A percentile compares a stretch with the other conserved stretches of the same genome.
Conservation (phyloP, 1,140 invertebrate genomes). For the Berghia stephanieae region DNA sequence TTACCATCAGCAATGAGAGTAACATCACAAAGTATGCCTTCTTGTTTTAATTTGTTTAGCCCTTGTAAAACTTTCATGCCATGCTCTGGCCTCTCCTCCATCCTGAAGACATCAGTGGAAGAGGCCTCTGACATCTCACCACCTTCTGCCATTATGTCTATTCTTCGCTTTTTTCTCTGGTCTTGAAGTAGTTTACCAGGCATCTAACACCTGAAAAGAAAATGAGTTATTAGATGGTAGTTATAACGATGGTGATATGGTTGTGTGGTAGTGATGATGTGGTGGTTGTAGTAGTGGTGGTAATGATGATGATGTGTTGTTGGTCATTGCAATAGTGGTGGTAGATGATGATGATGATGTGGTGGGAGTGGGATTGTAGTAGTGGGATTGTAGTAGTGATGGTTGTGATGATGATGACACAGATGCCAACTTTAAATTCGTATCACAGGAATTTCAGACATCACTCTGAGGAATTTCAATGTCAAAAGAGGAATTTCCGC, state of each 20-base stretch:
- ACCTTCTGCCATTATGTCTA: slow-evolving; percentile 40
- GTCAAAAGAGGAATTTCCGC: too few species aligned
- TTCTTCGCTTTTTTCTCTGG: slow-evolving; percentile 29
- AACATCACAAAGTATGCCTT: slow-evolving; percentile 66
- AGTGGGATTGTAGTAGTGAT: too few species aligned
- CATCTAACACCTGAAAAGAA: slow-evolving; percentile 36
- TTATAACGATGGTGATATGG: not conserved
- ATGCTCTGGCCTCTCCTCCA: slow-evolving; percentile 64
- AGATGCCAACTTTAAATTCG: too few species aligned
- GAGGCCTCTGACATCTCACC: slow-evolving; percentile 36
- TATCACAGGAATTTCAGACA: too few species aligned
- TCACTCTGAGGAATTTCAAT: too few species aligned
- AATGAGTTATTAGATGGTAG: not conserved
- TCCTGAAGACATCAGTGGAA: slow-evolving; percentile 50
- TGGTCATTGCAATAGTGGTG: not conserved
- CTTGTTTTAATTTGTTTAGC: slow-evolving; percentile 62
- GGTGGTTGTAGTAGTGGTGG: too few species aligned
- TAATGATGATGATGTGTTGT: not conserved
- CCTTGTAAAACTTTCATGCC: slow-evolving; percentile 66
- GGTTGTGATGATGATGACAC: too few species aligned
- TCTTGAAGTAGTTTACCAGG: slow-evolving; percentile 20
- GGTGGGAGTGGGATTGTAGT: not conserved
- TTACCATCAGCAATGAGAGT: slow-evolving; percentile 67
- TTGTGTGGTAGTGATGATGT: too few species aligned
- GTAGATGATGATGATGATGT: too few species aligned